Evolutionary conservation across 1,140 invertebrate genomes (phyloP), one percentile per base, ranked within the genome.

Genomic region (Kradibia gibbosae): DNA sequence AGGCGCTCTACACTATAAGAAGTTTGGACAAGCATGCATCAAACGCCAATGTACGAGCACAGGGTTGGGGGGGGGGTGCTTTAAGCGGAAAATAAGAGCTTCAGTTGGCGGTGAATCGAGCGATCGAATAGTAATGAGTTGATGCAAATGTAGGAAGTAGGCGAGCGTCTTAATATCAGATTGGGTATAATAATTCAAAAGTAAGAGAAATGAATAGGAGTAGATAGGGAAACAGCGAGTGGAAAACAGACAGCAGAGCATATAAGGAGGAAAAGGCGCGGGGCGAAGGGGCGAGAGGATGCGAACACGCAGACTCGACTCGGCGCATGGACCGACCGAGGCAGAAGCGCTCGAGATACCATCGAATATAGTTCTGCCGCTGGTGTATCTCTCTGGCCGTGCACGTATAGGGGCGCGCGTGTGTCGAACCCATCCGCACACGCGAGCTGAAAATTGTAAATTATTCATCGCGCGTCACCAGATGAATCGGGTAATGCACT

Each of bases 401-500:
- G n/a, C n/a, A n/a, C n/a, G n/a, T n/a, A n/a, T n/a, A n/a, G n/a
- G n/a, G n/a, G 25, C 36, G 45, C 13, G 17, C 60, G 50, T 25
- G 13, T 13, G 10, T 82, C 67, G 77, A 34, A 53, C 39, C 57
- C 83, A 82, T 70, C 80, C 83, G 65, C 81, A 83, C 82, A 79
- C 82, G 57, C 48, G 62, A 74, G 82, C 70, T 83, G 57, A 73
- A 84, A 85, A 85, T 86, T 82, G 85, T 85, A 86, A 88, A 87
- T 87, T 87, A 86, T 87, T 88, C 85, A 86, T 85, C 84, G 73
- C 85, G 83, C 85, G 85, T 82, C 67, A 81, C 55, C 83, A 83
- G 86, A 86, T 86, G 84, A 86, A 87, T 86, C 86, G 84, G 67
- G 75, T 85, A 85, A 85, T 82, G 85, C 82, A 83, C 84, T 86